phyloP scores from a whole-genome alignment of 2,797 vertebrate species.

The Heterohyrax brucei region DNA sequence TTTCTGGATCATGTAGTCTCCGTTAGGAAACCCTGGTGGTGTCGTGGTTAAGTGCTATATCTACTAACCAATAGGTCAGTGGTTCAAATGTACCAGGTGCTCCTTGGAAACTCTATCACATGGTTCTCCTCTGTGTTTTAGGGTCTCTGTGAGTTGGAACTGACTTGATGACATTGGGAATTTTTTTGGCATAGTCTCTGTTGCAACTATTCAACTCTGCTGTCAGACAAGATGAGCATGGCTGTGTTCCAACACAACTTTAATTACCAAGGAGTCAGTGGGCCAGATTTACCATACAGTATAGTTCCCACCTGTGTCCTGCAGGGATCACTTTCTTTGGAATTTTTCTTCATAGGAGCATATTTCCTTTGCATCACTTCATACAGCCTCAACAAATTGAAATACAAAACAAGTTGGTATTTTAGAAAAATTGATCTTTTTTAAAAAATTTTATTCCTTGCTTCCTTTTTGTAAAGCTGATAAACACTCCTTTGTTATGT shows the following conservation, averaged over 20 bases:
- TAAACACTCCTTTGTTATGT: not conserved
- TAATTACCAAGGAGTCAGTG: not conserved
- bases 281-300: not conserved
- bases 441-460: not conserved
- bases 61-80: too few species aligned
- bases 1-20: not conserved
- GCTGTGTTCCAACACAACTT: constrained; percentile 22
- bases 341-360: not conserved
- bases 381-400: not conserved
- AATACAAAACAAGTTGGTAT: not conserved
- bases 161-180: too few species aligned
- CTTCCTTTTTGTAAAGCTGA: not conserved
- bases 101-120: too few species aligned
- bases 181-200: not conserved
- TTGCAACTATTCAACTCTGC: not conserved
- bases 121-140: too few species aligned
- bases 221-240: not conserved
- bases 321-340: not conserved
- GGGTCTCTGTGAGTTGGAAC: too few species aligned
- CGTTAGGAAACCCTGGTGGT: too few species aligned
- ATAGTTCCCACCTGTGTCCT: not conserved
- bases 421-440: not conserved
- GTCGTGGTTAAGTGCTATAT: too few species aligned
- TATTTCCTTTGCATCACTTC: not conserved
- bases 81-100: too few species aligned